These are phyloP conservation scores for Corbicula japonica DNA, from an alignment of 2,888 invertebrate genomes.

Conservation along the genomic window DNA sequence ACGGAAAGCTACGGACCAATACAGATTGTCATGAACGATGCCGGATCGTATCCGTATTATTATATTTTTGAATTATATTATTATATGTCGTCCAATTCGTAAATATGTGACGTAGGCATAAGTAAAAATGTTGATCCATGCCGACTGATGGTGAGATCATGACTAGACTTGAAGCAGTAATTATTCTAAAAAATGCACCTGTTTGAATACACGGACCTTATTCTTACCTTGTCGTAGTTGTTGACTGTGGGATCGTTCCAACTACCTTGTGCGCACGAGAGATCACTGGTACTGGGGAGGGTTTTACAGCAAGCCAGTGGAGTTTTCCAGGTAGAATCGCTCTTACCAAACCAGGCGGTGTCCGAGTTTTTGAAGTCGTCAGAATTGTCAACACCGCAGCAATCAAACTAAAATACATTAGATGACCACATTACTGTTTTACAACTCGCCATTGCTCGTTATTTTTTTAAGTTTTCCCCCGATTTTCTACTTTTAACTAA, in stretches of 20 bases:
- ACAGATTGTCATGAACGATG: no score
- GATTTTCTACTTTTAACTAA: background rate
- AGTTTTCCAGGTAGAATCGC: background rate
- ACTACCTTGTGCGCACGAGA: background rate
- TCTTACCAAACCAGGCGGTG: constrained; percentile 23
- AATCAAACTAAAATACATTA: constrained; percentile 1
- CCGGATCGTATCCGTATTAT: no score
- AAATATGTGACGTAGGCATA: no score
- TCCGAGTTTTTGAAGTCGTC: constrained; percentile 11
- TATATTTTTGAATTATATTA: no score
- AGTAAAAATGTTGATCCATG: no score
- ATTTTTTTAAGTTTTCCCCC: no score
- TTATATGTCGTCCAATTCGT: no score
- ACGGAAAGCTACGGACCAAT: no score
- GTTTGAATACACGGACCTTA: background rate
- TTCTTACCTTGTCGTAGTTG: constrained; percentile 15
- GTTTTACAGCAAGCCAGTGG: constrained; percentile 22
- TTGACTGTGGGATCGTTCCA: background rate
- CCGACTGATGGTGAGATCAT: no score
- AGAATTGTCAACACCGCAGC: constrained; percentile 6
- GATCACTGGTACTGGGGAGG: constrained; percentile 1
- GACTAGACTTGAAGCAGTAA: background rate
- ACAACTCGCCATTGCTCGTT: background rate
- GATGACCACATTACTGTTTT: background rate
- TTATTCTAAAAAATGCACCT: background rate